Conservation (phyloP, 2,888 invertebrate species). For the Thereva unica region DNA sequence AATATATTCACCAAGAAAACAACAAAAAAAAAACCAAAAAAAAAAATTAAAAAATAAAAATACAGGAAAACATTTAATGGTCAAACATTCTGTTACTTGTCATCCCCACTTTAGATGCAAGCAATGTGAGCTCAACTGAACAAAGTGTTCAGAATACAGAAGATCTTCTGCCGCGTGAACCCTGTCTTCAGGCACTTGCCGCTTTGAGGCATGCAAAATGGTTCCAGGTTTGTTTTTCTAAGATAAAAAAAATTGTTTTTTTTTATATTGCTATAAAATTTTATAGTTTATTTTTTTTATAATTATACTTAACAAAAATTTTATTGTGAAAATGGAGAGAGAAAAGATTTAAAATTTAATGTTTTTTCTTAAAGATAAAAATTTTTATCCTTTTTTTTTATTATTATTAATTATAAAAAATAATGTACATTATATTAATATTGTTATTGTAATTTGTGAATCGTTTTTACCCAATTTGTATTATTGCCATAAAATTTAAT, state of each 20-base stretch:
- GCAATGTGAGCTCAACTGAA: constrained; percentile 72
- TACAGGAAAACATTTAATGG: constrained; percentile 58
- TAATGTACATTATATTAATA: no score
- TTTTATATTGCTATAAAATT: constrained; percentile 39
- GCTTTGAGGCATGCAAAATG: constrained; percentile 99
- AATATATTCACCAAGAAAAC: constrained; percentile 8
- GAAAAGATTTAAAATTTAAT: no score
- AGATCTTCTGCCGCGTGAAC: constrained; percentile 97
- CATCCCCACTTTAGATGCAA: constrained; percentile 63
- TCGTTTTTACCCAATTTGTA: no score
- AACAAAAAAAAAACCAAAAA: constrained; percentile 31
- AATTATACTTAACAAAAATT: background rate
- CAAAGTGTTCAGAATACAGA: constrained; percentile 62
- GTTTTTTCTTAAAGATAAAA: no score
- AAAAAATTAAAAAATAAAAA: constrained; percentile 25
- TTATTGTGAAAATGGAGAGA: no score
- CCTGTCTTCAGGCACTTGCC: constrained; percentile 99
- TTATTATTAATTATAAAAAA: no score
- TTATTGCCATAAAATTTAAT: no score
- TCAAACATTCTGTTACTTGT: constrained; percentile 74
- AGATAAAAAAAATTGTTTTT: constrained; percentile 40
- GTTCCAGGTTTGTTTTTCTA: constrained; percentile 86
- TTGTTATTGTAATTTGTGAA: no score
- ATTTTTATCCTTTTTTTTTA: no score
- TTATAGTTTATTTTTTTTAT: constrained; percentile 17